These are phyloP conservation scores for Glaucomys volans DNA, from an alignment of 2,113 vertebrate species.

Conservation along the genomic window DNA sequence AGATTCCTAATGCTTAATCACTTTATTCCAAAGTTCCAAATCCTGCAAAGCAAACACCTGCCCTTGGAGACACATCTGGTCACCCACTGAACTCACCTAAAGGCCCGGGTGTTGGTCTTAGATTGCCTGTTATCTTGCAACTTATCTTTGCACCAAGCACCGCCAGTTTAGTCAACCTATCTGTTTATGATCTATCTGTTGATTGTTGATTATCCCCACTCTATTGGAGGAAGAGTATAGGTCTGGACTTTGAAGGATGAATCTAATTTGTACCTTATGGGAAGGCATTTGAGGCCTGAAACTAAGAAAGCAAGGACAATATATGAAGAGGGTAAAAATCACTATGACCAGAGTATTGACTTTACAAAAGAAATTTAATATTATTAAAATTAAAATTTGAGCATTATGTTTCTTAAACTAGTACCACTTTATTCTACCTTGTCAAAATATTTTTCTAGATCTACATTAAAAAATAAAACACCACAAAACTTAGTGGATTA, in stretches of 20 bases:
- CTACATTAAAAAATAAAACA: neutral
- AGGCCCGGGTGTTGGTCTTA: neutral
- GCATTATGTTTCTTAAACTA: neutral
- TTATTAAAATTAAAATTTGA: neutral
- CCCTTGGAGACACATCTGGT: neutral
- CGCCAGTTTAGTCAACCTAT: neutral
- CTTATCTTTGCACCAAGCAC: neutral
- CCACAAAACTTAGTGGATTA: neutral
- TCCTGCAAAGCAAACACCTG: neutral
- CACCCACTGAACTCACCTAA: neutral
- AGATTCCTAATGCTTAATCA: no score
- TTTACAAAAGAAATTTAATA: constrained; percentile 4
- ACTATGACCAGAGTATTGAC: neutral
- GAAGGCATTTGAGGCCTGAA: neutral
- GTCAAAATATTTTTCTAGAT: neutral
- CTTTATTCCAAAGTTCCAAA: constrained; percentile 33
- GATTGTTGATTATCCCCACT: neutral
- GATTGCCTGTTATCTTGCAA: neutral
- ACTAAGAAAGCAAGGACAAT: neutral
- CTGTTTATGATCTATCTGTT: neutral
- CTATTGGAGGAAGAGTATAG: neutral
- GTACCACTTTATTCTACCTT: neutral
- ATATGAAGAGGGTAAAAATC: neutral
- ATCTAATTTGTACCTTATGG: neutral
- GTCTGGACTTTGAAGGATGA: neutral